These are phyloP conservation scores for Scolanthus callimorphus DNA, from an alignment of 92 coral and sea anemone genomes.

Conservation along the genomic window DNA sequence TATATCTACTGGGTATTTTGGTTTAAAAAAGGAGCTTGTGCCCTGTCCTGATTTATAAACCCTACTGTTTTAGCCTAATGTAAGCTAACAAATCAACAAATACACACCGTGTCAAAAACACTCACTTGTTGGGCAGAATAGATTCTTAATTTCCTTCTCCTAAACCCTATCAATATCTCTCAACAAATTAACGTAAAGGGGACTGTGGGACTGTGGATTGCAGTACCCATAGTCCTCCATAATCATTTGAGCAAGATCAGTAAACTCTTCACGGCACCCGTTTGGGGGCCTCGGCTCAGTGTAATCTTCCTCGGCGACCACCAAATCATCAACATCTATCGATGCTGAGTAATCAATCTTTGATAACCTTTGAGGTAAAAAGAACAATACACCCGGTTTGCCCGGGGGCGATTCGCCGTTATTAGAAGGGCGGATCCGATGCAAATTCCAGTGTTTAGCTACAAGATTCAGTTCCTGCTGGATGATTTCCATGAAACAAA, in stretches of 20 bases:
- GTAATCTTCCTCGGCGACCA: slow-evolving; percentile 13
- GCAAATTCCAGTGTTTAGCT: slow-evolving; percentile 14
- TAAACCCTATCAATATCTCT: slow-evolving; percentile 2
- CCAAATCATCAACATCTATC: slow-evolving; percentile 8
- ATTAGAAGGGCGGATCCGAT: slow-evolving; percentile 10
- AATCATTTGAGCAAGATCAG: slow-evolving; percentile 28
- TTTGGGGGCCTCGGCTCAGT: slow-evolving; percentile 6
- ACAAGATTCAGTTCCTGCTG: slow-evolving; percentile 11
- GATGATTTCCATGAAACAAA: slow-evolving; percentile 26
- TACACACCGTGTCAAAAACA: no score
- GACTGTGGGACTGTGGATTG: slow-evolving; percentile 8
- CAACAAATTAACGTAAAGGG: slow-evolving; percentile 2
- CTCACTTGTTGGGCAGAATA: no score
- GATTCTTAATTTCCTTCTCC: no score
- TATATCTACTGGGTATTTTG: no score
- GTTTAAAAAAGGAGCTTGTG: no score
- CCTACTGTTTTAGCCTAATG: no score
- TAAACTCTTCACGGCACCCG: slow-evolving; percentile 19
- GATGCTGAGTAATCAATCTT: slow-evolving; percentile 7
- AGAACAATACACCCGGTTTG: slow-evolving; percentile 15
- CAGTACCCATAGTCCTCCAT: slow-evolving; percentile 22
- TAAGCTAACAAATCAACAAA: no score
- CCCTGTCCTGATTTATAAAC: no score
- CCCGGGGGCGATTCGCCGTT: slow-evolving; percentile 17
- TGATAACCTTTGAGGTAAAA: slow-evolving; percentile 8